phyloP scores from a whole-genome alignment of 2,113 vertebrate species.

The Vulpes lagopus region DNA sequence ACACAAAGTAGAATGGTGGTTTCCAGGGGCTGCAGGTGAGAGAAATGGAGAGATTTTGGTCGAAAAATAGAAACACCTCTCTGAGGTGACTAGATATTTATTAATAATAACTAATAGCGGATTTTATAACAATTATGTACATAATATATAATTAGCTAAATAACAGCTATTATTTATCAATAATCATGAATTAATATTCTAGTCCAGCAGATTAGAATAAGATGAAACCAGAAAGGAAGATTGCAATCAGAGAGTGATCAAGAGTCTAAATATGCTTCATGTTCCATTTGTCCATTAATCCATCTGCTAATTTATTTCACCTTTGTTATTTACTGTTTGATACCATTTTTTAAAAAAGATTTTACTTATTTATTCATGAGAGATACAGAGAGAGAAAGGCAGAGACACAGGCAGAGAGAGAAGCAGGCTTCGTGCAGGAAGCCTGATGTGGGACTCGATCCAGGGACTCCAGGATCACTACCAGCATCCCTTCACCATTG shows the following conservation, averaged over 20 bases:
- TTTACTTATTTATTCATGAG: too few relatives aligned
- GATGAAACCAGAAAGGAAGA: slow-evolving; percentile 1
- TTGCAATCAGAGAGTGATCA: not conserved
- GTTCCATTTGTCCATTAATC: not conserved
- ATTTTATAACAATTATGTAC: not conserved
- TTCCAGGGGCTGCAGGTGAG: not conserved
- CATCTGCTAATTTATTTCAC: not conserved
- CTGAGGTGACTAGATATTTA: not conserved
- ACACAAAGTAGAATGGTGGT: not conserved
- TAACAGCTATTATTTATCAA: not conserved
- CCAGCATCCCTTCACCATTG: too few relatives aligned
- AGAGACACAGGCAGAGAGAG: too few relatives aligned
- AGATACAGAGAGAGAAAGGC: too few relatives aligned
- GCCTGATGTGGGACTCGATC: too few relatives aligned
- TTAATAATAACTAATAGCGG: not conserved
- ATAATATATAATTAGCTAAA: not conserved
- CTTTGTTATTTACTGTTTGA: not conserved
- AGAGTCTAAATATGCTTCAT: not conserved
- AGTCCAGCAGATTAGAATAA: not conserved
- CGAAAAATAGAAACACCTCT: not conserved
- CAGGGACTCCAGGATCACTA: too few relatives aligned
- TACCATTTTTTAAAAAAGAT: too few relatives aligned
- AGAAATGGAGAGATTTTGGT: not conserved
- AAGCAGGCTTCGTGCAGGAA: too few relatives aligned
- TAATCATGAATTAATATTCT: not conserved